Conservation (phyloP, 2,797 vertebrate genomes). For the Aphelocoma californica region DNA sequence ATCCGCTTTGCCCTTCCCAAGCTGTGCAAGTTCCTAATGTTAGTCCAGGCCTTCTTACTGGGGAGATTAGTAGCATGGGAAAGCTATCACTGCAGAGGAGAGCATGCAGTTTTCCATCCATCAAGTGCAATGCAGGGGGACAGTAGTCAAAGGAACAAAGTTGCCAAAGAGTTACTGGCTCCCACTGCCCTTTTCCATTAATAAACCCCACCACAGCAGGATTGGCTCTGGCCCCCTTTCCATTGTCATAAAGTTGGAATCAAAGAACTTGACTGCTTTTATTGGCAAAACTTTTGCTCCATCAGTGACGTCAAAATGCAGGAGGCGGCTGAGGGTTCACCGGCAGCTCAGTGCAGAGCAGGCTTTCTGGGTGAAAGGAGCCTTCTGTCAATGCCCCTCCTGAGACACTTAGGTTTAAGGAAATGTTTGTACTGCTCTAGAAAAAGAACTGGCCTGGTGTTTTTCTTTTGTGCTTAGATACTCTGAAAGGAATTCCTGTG, state of each 20-base stretch:
- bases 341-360: neutral
- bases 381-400: conserved; percentile 73
- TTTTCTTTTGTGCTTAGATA: conserved; percentile 80
- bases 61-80: neutral
- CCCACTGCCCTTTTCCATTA: conserved; percentile 48
- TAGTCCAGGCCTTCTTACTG: neutral
- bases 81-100: neutral
- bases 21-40: neutral
- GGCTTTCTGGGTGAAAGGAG: conserved; percentile 75
- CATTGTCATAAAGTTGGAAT: conserved; percentile 70
- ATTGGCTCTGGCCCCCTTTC: conserved; percentile 56
- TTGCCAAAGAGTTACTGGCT: conserved; percentile 8
- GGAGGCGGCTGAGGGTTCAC: conserved; percentile 38
- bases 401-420: conserved; percentile 79
- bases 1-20: neutral
- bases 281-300: conserved; percentile 71
- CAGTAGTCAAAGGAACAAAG: neutral
- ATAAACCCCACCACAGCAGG: conserved; percentile 56
- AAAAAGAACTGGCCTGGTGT: conserved; percentile 74
- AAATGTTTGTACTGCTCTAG: conserved; percentile 78
- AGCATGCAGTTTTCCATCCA: neutral
- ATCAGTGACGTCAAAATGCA: conserved; percentile 65
- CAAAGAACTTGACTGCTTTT: conserved; percentile 74
- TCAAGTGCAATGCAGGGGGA: neutral
- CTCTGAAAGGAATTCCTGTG: conserved; percentile 78